These are phyloP conservation scores for Pseudomyrmex flavicornis DNA, from an alignment of 1,140 invertebrate genomes.

Conservation along the genomic window DNA sequence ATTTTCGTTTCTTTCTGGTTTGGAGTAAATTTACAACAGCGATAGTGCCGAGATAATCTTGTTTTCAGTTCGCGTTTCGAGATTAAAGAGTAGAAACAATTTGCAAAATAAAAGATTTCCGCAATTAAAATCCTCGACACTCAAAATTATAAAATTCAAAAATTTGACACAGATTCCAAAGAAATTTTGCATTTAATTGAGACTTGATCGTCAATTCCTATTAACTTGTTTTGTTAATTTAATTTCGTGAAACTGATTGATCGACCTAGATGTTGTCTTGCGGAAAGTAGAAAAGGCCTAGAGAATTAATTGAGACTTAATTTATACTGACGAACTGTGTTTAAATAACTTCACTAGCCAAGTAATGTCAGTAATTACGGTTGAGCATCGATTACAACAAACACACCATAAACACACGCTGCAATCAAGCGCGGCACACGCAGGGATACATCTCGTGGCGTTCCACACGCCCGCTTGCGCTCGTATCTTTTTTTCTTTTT, in stretches of 20 bases:
- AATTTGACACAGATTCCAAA: no score
- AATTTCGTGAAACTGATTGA: not conserved
- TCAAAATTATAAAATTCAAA: no score
- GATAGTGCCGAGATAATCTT: not conserved
- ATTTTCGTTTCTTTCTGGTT: not conserved
- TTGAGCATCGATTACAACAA: conserved; percentile 24
- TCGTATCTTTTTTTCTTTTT: not conserved
- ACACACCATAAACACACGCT: not conserved
- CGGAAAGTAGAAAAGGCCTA: not conserved
- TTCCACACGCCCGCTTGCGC: not conserved
- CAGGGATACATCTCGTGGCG: not conserved
- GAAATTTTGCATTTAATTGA: no score
- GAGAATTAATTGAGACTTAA: no score
- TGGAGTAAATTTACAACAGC: no score
- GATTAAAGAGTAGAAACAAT: not conserved
- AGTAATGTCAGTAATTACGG: not conserved
- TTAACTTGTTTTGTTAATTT: not conserved
- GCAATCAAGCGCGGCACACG: conserved; percentile 2
- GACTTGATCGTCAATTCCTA: not conserved
- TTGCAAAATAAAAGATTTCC: not conserved
- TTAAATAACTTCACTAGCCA: not conserved
- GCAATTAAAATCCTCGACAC: no score
- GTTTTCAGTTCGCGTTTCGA: not conserved
- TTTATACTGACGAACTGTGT: no score
- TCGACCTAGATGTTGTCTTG: no score